Base-by-base conservation (phyloP, 2,888 invertebrate species). In the Sesia bembeciformis region DNA sequence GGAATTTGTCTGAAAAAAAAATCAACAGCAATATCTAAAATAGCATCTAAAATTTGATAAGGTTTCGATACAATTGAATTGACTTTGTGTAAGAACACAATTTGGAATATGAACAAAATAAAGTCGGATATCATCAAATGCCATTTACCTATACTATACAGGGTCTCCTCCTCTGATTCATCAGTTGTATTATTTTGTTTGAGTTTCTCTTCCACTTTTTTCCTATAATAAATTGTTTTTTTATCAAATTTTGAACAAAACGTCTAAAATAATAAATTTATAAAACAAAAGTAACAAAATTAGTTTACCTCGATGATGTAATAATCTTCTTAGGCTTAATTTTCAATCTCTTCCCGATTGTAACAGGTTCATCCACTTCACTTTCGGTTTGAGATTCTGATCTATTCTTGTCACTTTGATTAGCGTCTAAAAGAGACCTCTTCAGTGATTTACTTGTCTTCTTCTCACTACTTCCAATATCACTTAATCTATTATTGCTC, bases 131-230 rank as follows among this genome's bases (percentile, higher is more conserved):
- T 39, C n/a, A 5, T 50, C 5, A 38, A 50, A 39, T 52, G n/a
- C n/a, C 39, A 50, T 38, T 63, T 78, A 88, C 88, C 88, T 78
- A 89, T 72, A 69, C 81, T 86, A 63, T 85, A 81, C 49, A 88
- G 71, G 55, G 87, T 84, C 66, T 88, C 89, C 57, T 89, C 88
- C 62, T 89, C 89, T 58, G 87, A 88, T 73, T 91, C 90, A 58
- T 88, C 84, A 70, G 84, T 90, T 58, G 91, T 85, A 70, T 90
- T 81, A 60, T 89, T 87, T 57, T 89, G 81, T 65, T 87, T 79
- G 55, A 79, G 70, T 67, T 91, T 90, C 39, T 90, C 91, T 81
- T 92, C 92, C 4, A 92, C 75, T 67, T 90, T 90, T 83, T 90
- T 90, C 60, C 90, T 90, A 75, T 8, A 23, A 23, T 23, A 23